Base-by-base conservation (phyloP, 1,140 invertebrate genomes). In the Harlomillsia oculata region DNA sequence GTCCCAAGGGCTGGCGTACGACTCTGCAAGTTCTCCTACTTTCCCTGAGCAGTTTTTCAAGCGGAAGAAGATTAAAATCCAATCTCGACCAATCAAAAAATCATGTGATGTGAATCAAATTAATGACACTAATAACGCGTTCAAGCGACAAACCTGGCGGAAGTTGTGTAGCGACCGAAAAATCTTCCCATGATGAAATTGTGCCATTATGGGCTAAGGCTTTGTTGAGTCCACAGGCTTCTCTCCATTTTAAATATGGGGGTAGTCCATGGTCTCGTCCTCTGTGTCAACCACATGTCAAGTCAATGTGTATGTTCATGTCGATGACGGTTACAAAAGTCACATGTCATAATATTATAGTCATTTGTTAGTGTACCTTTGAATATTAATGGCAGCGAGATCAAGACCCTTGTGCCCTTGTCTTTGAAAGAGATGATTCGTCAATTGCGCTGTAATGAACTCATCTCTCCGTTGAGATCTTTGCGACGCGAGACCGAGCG, bases 241-340 rank as follows among this genome's bases (percentile, higher is more conserved):
- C 77, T 41, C 88, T 76, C 83, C 87, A 95, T 1, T 79, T 72
- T 2, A 82, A 84, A 68, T 92, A 94, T 0, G 85, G 75, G 0
- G 87, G 81, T 5, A 96, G 74, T 9, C 90, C 93, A 68, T 96
- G 91, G 69, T 97, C 92, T 36, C 93, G 66, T 2, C 79, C 80
- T 60, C 62, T 59, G 45, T 34, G 50, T 25, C 32, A 49, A 21
- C 21, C 23, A 48, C 36, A 39, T 13, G 25, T 32, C 39, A 9
- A 46, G 32, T 34, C 23, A 46, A 46, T 9, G 21, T 23, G 40
- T 8, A 20, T 43, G 8, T 13, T 43, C 9, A 43, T 23, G 16
- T 25, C n/a, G n/a, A 34, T 18, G 37, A 39, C 14, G 39, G 37
- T 51, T 32, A 28, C 36, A 51, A 51, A 25, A 51, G 49, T 51